These are phyloP conservation scores for Eumacrocentrus americanus DNA, from an alignment of 2,888 invertebrate species.

Conservation along the genomic window DNA sequence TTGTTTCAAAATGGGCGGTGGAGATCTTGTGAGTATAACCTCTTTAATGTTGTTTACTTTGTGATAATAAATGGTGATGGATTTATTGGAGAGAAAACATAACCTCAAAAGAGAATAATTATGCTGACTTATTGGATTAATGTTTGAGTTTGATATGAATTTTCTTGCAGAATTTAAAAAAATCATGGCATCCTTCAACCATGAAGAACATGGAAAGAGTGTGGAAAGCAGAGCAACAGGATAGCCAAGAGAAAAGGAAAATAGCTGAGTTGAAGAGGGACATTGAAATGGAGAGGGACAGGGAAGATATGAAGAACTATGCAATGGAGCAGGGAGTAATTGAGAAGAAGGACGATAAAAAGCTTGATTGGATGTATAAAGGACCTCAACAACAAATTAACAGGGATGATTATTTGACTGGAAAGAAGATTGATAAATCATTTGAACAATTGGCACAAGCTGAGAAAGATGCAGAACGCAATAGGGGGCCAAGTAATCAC, in stretches of 20 bases:
- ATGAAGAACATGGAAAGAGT: constrained; percentile 79
- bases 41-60: neutral
- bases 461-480: constrained; percentile 63
- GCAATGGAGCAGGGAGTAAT: constrained; percentile 65
- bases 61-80: neutral
- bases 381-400: constrained; percentile 68
- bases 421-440: constrained; percentile 80
- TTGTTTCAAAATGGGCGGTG: constrained; percentile 56
- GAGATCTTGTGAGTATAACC: constrained; percentile 56
- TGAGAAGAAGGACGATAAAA: constrained; percentile 64
- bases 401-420: constrained; percentile 87
- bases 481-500: constrained; percentile 67
- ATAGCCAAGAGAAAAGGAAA: constrained; percentile 72
- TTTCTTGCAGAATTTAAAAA: constrained; percentile 71
- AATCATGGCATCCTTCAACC: constrained; percentile 81
- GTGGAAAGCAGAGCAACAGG: constrained; percentile 79
- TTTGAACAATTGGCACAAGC: constrained; percentile 71
- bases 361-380: constrained; percentile 91
- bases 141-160: constrained; percentile 48
- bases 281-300: constrained; percentile 70
- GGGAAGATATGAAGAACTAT: constrained; percentile 70
- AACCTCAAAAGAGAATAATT: constrained; percentile 1
- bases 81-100: neutral
- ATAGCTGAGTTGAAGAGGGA: constrained; percentile 73
- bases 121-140: constrained; percentile 12